Conservation (phyloP, 2,888 invertebrate species). For the Parelbella ahira region DNA sequence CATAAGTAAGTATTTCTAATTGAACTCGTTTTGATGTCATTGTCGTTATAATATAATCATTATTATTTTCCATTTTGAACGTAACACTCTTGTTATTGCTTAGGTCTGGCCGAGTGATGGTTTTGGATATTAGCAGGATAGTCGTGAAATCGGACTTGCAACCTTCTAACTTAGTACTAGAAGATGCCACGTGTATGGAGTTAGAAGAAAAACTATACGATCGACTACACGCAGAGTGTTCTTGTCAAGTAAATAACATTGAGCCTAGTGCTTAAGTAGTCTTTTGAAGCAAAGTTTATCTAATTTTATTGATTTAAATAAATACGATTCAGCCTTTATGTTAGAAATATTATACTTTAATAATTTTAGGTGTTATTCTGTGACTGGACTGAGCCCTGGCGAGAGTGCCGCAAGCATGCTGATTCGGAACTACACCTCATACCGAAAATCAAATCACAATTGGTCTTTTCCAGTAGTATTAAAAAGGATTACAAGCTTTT, state of each 20-base stretch:
- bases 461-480: slow-evolving; percentile 87
- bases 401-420: slow-evolving; percentile 83
- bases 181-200: slow-evolving; percentile 91
- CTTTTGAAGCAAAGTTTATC: too few relatives aligned
- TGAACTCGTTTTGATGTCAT: too few relatives aligned
- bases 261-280: too few relatives aligned
- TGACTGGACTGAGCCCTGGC: slow-evolving; percentile 86
- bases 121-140: slow-evolving; percentile 86
- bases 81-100: too few relatives aligned
- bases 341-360: too few relatives aligned
- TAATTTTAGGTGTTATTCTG: slow-evolving; percentile 79
- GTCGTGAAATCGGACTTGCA: slow-evolving; percentile 87
- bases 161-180: slow-evolving; percentile 82
- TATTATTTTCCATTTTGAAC: too few relatives aligned
- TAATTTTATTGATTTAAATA: too few relatives aligned
- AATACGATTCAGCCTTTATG: too few relatives aligned
- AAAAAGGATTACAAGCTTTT: slow-evolving; percentile 85
- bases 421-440: slow-evolving; percentile 88
- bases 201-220: slow-evolving; percentile 90
- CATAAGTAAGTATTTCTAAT: slow-evolving; percentile 72
- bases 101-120: slow-evolving; percentile 85
- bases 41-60: too few relatives aligned
- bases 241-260: slow-evolving; percentile 84
- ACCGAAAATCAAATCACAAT: slow-evolving; percentile 83
- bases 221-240: slow-evolving; percentile 85